Evolutionary conservation across 2,113 vertebrate genomes (phyloP), one percentile per base, ranked within the genome.

Genomic region (Cyanoliseus patagonus): DNA sequence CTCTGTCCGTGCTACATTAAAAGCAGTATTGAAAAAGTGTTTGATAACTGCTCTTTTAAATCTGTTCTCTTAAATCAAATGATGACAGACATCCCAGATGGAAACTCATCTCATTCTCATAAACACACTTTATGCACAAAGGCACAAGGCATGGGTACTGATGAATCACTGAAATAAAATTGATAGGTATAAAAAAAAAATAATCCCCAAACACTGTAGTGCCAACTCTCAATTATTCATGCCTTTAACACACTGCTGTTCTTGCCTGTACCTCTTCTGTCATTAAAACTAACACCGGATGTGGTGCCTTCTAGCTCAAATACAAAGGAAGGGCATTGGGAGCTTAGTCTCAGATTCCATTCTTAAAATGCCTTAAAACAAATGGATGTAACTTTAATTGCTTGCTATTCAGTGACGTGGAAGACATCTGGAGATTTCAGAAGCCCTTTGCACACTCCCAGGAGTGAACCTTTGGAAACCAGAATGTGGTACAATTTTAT

Each of bases 1-100:
- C 87, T 96, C 66, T 93, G 37, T 61, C 75, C 27, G 6, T 46
- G 69, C 19, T 90, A 53, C 23, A 23, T 52, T 90, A 95, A 95
- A 97, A 92, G 28, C 39, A 64, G 57, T 76, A 87, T 15, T 4
- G 4, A 55, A 46, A 84, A 70, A 66, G n/a, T 51, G 23, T 88
- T 91, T 92, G 91, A 59, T 86, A 92, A 35, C 68, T 11, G 6
- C 72, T 81, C 30, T 66, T 67, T 88, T 76, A 75, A 95, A 83
- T 55, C 49, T 72, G 23, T 5, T 82, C 33, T 76, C 27, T 37
- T 96, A 95, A 93, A 86, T 93, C 79, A 82, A 77, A 14, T 70
- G 30, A 86, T 67, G 31, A 76, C 49, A 61, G 80, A 27, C 55
- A 66, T 17, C 37, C 12, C 16, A 51, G 68, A 39, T 68, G 57